Base-by-base conservation (phyloP, 2,113 vertebrate genomes). In the Malurus alboscapulatus region DNA sequence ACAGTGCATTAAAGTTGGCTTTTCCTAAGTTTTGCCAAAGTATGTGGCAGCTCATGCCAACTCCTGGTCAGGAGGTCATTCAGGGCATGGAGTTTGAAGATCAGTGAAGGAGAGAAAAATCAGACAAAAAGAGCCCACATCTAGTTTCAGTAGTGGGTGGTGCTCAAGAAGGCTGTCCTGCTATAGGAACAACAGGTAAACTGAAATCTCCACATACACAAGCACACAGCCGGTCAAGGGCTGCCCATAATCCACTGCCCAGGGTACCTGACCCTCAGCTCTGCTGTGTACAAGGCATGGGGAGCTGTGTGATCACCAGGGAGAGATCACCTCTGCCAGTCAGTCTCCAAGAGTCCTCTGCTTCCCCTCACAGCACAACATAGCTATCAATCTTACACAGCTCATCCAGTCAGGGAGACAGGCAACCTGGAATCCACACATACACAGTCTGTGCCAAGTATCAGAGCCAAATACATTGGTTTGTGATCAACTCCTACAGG, bases 161-260 rank as follows among this genome's bases (percentile, higher is more conserved):
- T 42, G 29, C n/a, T 72, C 50, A 34, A 29, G 16, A 84, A 77
- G 32, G 30, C n/a, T 71, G 47, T 45, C 14, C n/a, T 42, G 50
- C 66, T 42, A 8, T 1, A 59, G 32, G 18, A 40, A 54, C 16
- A 25, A 4, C 0, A 27, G 17, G 14, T 58, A 59, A 59, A 1
- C 4, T 21, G 44, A 51, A 68, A 34, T 13, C 53, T 26, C n/a
- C 68, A 32, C 0, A 2, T 2, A 42, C 1, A 8, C 3, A 65
- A 45, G 29, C 7, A 20, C 38, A 53, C 10, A 66, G 75, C 30
- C 34, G 55, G 40, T 19, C 34, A 75, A 91, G 57, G 32, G 7
- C 44, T 79, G 25, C 50, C 12, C 12, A 7, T 2, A 34, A 8
- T 22, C 32, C 50, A 17, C 26, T 38, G 32, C 40, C 62, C 14